These are phyloP conservation scores for Heliconius nattereri DNA, from an alignment of 1,140 invertebrate genomes.

Conservation along the genomic window DNA sequence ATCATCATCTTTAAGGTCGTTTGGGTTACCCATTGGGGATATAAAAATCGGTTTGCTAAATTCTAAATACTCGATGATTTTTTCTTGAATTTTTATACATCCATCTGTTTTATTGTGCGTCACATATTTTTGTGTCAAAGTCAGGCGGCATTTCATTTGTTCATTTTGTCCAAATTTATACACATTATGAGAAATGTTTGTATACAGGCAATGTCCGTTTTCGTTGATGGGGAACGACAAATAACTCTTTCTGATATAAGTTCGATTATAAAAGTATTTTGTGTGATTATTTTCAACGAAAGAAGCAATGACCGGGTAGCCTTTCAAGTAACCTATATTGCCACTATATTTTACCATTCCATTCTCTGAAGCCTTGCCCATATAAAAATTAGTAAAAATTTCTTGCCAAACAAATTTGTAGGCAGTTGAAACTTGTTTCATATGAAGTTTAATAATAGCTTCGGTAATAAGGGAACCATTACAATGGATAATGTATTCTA, in stretches of 20 bases:
- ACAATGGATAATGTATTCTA: constrained; percentile 65
- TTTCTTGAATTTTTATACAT: constrained; percentile 55
- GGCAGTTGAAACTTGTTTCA: constrained; percentile 44
- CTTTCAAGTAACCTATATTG: constrained; percentile 60
- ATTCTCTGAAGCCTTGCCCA: constrained; percentile 55
- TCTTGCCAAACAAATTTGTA: constrained; percentile 55
- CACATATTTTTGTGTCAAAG: constrained; percentile 34
- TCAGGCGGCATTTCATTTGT: constrained; percentile 57
- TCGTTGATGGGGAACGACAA: constrained; percentile 52
- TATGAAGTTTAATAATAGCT: constrained; percentile 55
- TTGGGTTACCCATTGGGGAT: constrained; percentile 63
- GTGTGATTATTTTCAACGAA: constrained; percentile 54
- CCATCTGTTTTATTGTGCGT: constrained; percentile 46
- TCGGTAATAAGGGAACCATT: constrained; percentile 56
- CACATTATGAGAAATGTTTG: constrained; percentile 48
- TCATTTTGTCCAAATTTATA: constrained; percentile 62
- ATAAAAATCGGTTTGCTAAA: constrained; percentile 49
- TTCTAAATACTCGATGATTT: constrained; percentile 49
- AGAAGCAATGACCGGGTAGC: constrained; percentile 59
- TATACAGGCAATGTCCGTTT: constrained; percentile 54
- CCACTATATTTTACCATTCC: constrained; percentile 60
- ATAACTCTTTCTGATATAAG: constrained; percentile 31
- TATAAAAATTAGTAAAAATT: constrained; percentile 57
- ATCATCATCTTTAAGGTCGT: constrained; percentile 46
- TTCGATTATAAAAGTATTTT: constrained; percentile 58